Evolutionary conservation across 2,113 vertebrate species (phyloP).

Genomic region (Chamaea fasciata): DNA sequence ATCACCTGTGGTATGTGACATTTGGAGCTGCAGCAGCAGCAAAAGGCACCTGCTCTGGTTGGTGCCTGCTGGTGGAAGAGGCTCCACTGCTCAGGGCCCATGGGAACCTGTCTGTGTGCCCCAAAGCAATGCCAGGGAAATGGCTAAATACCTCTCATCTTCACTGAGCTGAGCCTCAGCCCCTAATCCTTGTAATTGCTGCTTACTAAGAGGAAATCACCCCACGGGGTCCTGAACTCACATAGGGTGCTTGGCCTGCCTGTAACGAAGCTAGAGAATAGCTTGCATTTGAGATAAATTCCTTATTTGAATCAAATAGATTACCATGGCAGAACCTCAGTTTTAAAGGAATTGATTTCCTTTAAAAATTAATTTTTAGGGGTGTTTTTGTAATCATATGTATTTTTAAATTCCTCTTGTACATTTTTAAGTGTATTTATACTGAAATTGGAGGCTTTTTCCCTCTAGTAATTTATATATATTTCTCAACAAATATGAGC

Average conservation of each 20-base stretch:
- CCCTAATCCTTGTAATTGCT: slow-evolving; percentile 43
- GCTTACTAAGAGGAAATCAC: neutral
- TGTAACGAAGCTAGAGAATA: neutral
- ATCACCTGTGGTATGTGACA: slow-evolving; percentile 64
- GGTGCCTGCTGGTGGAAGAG: slow-evolving; percentile 20
- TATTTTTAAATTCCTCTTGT: neutral
- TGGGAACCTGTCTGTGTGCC: neutral
- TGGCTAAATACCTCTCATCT: slow-evolving; percentile 20
- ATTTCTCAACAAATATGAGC: neutral
- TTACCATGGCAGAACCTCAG: neutral
- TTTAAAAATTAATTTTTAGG: neutral
- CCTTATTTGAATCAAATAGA: neutral
- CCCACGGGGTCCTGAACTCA: neutral
- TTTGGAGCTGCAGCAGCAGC: slow-evolving; percentile 35
- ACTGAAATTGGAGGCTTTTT: neutral
- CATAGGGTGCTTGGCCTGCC: neutral
- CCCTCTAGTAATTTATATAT: neutral
- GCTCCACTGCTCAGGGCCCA: neutral
- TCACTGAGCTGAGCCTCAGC: neutral
- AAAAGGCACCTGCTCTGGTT: slow-evolving; percentile 31
- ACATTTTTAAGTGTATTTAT: neutral
- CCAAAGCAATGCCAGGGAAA: slow-evolving; percentile 3
- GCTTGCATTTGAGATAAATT: neutral
- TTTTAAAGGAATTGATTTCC: neutral
- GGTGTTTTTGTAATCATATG: neutral